Evolutionary conservation across 2,888 invertebrate species (phyloP), one percentile per base, ranked within the genome.

Genomic region (Torymus auratus): DNA sequence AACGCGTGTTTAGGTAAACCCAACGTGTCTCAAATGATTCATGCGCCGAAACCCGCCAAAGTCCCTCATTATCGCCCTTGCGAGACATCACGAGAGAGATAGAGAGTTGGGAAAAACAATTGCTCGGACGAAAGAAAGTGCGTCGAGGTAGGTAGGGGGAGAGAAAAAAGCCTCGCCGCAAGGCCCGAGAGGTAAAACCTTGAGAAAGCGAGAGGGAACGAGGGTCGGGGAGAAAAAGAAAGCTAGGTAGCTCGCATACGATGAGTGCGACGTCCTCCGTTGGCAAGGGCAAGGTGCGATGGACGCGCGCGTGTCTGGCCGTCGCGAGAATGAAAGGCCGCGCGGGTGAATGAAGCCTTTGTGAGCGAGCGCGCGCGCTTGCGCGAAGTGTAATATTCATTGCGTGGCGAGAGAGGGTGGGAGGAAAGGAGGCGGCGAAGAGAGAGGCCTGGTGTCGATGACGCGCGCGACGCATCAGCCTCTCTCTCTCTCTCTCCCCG

Each of bases 211-310:
- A 17, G 41, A n/a, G 61, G 60, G 4, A 52, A 2, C 53, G 28
- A 14, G 5, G 28, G n/a, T 10, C 17, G 41, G 83, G 72, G 83
- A 84, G 84, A 28, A 28, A 28, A 28, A 28, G 7, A 7, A 4
- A 7, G 7, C 2, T 20, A 20, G n/a, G n/a, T 20, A 20, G 20
- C 20, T 20, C 2, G 20, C 2, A 20, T 20, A 20, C 20, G 20
- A 20, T 20, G 28, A 28, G 28, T 5, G 28, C 28, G 28, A 28
- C 28, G 28, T 28, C 28, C 28, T 28, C 28, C 1, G 7, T 4
- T 2, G 28, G 83, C 84, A 83, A 84, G 84, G 85, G 87, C 87
- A 87, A 87, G 86, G 83, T 83, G 82, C 82, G 77, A 28, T 28
- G 28, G 28, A 28, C 28, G 74, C 78, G 79, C 71, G 79, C 65